These are phyloP conservation scores for Amphiduros pacificus DNA, from an alignment of 2,888 invertebrate genomes.

Conservation along the genomic window DNA sequence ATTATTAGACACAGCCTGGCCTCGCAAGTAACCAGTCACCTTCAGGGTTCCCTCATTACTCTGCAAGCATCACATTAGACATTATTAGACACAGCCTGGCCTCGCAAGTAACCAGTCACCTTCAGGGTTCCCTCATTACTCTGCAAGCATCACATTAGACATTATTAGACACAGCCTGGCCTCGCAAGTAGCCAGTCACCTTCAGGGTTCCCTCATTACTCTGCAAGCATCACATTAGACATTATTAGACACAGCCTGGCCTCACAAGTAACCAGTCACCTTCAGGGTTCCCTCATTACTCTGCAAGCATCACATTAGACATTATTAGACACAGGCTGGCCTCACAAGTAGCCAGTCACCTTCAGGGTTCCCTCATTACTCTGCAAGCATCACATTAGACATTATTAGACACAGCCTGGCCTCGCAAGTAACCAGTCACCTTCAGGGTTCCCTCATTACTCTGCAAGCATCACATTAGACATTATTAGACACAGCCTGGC, in stretches of 20 bases:
- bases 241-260: not conserved
- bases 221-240: not conserved
- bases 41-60: not conserved
- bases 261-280: not conserved
- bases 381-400: too few relatives aligned
- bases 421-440: too few relatives aligned
- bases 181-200: not conserved
- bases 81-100: not conserved
- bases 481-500: too few relatives aligned
- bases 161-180: not conserved
- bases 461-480: too few relatives aligned
- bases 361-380: too few relatives aligned
- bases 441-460: too few relatives aligned
- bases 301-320: not conserved
- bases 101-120: not conserved
- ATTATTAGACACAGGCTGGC: not conserved
- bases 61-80: not conserved
- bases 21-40: conserved; percentile 49
- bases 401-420: too few relatives aligned
- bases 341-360: too few relatives aligned
- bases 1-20: conserved; percentile 51
- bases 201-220: not conserved
- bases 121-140: not conserved
- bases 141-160: not conserved
- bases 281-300: not conserved